Evolutionary conservation across 2,888 invertebrate genomes (phyloP).

Genomic region (Bursaphelenchus okinawaensis): DNA sequence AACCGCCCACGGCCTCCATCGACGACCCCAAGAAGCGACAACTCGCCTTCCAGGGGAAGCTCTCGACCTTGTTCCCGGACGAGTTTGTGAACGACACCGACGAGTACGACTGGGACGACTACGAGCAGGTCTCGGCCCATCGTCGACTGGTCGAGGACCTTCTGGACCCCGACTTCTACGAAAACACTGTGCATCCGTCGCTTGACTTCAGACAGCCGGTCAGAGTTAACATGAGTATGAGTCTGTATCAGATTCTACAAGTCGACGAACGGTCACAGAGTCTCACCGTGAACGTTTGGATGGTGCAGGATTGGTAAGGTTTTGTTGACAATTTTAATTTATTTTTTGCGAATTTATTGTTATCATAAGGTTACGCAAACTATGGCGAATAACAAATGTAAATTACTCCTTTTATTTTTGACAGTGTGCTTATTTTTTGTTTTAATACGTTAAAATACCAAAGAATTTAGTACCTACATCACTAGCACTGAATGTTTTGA

Average conservation of each 20-base stretch:
- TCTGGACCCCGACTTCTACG: slow-evolving; percentile 48
- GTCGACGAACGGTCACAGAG: slow-evolving; percentile 58
- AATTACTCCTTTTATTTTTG: no score
- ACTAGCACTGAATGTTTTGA: background rate
- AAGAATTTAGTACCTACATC: background rate
- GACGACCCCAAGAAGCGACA: slow-evolving; percentile 24
- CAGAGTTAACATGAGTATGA: slow-evolving; percentile 61
- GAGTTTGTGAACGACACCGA: background rate
- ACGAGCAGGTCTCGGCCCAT: slow-evolving; percentile 29
- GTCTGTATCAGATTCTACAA: slow-evolving; percentile 62
- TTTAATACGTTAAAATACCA: background rate
- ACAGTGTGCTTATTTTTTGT: no score
- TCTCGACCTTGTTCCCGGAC: background rate
- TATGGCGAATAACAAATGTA: no score
- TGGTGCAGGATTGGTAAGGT: slow-evolving; percentile 60
- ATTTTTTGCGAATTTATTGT: no score
- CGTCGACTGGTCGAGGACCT: slow-evolving; percentile 50
- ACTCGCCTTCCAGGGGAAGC: slow-evolving; percentile 17
- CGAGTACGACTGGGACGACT: slow-evolving; percentile 22
- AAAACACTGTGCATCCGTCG: slow-evolving; percentile 51
- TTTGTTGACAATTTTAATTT: background rate
- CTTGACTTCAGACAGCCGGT: slow-evolving; percentile 41
- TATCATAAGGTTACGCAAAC: no score
- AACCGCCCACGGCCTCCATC: slow-evolving; percentile 17
- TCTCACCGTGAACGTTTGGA: slow-evolving; percentile 56